Base-by-base conservation (phyloP, 2,113 vertebrate genomes). In the Spilogale gracilis region DNA sequence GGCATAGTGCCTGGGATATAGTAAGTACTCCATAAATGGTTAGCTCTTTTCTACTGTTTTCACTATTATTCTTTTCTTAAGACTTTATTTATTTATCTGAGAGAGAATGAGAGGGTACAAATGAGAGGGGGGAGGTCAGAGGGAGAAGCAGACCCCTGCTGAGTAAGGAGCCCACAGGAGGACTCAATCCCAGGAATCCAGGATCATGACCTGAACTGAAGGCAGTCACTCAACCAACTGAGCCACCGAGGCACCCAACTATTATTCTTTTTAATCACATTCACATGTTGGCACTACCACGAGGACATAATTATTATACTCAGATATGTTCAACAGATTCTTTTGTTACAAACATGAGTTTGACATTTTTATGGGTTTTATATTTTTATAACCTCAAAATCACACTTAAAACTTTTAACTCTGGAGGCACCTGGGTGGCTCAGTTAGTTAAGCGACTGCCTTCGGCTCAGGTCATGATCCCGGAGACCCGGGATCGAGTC, bases 301-400 rank as follows among this genome's bases (percentile, higher is more conserved):
- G 73, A 90, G 78, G 14, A 96, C 85, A 67, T 17, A 71, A 85
- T 82, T 38, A 61, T 8, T 73, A 21, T 56, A 60, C 17, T 86
- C 50, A 76, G 48, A 65, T 65, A 8, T 82, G 16, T 30, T 81
- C 43, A 84, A 25, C 18, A 58, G 30, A 93, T 74, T 93, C 16
- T 92, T 92, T 69, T 83, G 27, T 85, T 71, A 92, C n/a, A 89
- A 92, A 92, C 25, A 71, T 13, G 48, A 52, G n/a, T 54, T 80
- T 65, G 25, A 89, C 32, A 14, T 69, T 79, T 91, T 25, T 17
- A 61, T 48, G 43, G 60, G 32, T 13, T 96, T 85, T 71, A 79
- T 63, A 85, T 45, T 85, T 87, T 43, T 50, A 83, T 6, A 21
- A 80, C 20, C 20, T 84, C 67, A 78, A 78, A 84, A 67, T 52